Conservation (phyloP, 2,113 vertebrate genomes). For the Xenus cinereus region DNA sequence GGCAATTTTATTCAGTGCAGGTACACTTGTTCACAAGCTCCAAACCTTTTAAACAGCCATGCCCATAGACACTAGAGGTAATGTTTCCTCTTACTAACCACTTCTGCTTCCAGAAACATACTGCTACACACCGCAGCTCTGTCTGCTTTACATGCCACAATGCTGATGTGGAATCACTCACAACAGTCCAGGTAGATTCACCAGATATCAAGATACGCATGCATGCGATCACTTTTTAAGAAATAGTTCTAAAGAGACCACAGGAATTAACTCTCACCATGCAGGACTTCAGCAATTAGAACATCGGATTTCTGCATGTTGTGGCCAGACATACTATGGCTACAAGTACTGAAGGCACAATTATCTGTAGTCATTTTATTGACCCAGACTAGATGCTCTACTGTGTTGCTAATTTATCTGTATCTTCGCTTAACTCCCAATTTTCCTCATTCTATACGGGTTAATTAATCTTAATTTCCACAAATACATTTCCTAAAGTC, state of each 20-base stretch:
- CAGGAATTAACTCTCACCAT: neutral
- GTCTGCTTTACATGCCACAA: neutral
- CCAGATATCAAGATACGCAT: neutral
- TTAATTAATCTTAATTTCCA: neutral
- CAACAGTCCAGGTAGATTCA: neutral
- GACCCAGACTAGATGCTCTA: neutral
- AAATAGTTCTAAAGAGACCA: neutral
- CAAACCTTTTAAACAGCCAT: neutral
- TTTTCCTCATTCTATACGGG: neutral
- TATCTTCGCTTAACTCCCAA: neutral
- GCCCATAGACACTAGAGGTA: neutral
- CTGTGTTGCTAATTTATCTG: neutral
- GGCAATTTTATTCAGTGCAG: neutral
- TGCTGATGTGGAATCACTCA: fast-evolving
- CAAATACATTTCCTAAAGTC: neutral
- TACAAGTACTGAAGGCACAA: neutral
- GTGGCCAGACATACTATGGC: neutral
- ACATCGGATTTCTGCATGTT: neutral
- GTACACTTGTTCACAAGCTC: neutral
- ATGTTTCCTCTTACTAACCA: neutral
- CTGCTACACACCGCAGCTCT: neutral
- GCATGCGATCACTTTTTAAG: neutral
- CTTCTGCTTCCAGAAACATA: neutral
- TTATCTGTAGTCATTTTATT: neutral
- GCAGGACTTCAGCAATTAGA: neutral